phyloP scores from a whole-genome alignment of 2,888 invertebrate genomes.

The Eledona agricola region DNA sequence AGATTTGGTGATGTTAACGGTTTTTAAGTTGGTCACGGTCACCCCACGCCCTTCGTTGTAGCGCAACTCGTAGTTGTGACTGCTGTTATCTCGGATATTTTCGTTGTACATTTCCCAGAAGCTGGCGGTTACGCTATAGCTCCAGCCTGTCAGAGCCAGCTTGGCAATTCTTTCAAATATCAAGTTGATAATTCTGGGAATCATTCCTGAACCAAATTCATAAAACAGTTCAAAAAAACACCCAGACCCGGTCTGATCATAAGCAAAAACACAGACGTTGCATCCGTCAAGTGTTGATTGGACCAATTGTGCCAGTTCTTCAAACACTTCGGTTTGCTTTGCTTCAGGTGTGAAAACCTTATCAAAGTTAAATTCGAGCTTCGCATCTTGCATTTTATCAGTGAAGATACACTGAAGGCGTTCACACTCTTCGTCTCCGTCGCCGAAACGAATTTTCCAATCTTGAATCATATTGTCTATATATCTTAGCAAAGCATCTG shows the following conservation, averaged over 20 bases:
- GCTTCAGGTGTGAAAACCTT: slow-evolving; percentile 80
- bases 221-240: slow-evolving; percentile 12
- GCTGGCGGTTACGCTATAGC: slow-evolving; percentile 70
- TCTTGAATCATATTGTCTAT: slow-evolving; percentile 79
- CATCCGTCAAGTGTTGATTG: slow-evolving; percentile 90
- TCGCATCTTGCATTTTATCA: slow-evolving; percentile 63
- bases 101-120: slow-evolving; percentile 79
- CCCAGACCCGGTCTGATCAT: slow-evolving; percentile 91
- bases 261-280: slow-evolving; percentile 91
- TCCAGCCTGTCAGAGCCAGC: slow-evolving; percentile 80
- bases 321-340: slow-evolving; percentile 80
- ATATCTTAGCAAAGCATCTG: slow-evolving; percentile 61
- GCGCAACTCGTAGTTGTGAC: slow-evolving; percentile 67
- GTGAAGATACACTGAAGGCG: slow-evolving; percentile 63
- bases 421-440: slow-evolving; percentile 66
- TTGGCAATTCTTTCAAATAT: slow-evolving; percentile 78
- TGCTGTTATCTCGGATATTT: slow-evolving; percentile 62
- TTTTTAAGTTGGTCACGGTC: slow-evolving; percentile 67
- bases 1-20: slow-evolving; percentile 71
- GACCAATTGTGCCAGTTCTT: slow-evolving; percentile 83
- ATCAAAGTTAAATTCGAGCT: slow-evolving; percentile 81
- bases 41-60: slow-evolving; percentile 65
- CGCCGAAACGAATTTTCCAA: slow-evolving; percentile 77
- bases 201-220: slow-evolving; percentile 71
- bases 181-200: slow-evolving; percentile 83